phyloP scores from a whole-genome alignment of 1,140 invertebrate species.

The Leptopilina clavipes region DNA sequence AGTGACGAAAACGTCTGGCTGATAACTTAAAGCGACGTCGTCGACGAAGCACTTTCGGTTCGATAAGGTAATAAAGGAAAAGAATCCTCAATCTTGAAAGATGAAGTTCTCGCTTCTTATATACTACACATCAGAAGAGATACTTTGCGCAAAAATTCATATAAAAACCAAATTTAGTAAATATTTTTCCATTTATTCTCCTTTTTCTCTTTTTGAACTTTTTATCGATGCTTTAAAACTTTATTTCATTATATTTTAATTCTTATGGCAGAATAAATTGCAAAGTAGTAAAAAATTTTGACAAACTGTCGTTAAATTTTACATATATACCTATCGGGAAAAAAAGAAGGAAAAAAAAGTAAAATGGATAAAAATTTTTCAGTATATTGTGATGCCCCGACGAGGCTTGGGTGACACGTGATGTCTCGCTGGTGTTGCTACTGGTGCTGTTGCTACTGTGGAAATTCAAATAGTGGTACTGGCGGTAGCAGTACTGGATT shows the following conservation, averaged over 20 bases:
- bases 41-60: constrained; percentile 29
- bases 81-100: constrained; percentile 20
- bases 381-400: constrained; percentile 61
- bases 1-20: constrained; percentile 15
- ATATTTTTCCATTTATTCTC: too few relatives aligned
- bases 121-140: not conserved
- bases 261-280: too few relatives aligned
- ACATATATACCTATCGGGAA: too few relatives aligned
- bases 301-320: too few relatives aligned
- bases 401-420: constrained; percentile 57
- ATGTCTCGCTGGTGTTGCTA: constrained; percentile 69
- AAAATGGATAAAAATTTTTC: too few relatives aligned
- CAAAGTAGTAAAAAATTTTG: too few relatives aligned
- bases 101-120: constrained; percentile 13
- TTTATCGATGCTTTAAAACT: too few relatives aligned
- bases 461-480: constrained; percentile 45
- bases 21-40: constrained; percentile 16
- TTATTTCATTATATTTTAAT: too few relatives aligned
- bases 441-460: constrained; percentile 60
- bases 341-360: too few relatives aligned
- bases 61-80: constrained; percentile 29
- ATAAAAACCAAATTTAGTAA: not conserved
- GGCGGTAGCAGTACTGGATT: constrained; percentile 56
- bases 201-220: too few relatives aligned
- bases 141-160: not conserved